Percentiles rank a stretch among this genome's conserved stretches.
Conservation (phyloP, 2,888 invertebrate genomes). For the Synergus umbraculus region DNA sequence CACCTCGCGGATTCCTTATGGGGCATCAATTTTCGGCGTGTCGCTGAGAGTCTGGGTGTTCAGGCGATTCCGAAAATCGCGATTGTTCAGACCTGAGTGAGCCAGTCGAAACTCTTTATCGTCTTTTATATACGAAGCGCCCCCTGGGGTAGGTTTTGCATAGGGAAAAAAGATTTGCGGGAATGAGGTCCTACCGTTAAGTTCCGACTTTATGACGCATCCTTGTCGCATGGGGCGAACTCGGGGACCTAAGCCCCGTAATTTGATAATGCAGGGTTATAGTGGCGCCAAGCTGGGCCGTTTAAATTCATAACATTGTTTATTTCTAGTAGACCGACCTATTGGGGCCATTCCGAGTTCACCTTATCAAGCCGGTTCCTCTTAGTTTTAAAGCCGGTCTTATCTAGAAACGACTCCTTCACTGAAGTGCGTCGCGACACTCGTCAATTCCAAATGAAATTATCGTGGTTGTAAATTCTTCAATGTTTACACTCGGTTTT, state of each 20-base stretch:
- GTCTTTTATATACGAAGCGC: constrained; percentile 52
- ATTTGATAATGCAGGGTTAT: constrained; percentile 73
- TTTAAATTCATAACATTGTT: constrained; percentile 71
- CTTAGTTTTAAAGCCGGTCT: background rate
- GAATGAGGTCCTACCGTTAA: constrained; percentile 64
- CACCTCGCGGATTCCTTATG: background rate
- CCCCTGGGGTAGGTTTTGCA: constrained; percentile 8
- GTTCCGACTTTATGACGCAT: constrained; percentile 67
- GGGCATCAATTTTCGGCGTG: constrained; percentile 41
- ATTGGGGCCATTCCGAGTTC: constrained; percentile 55
- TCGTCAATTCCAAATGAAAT: background rate
- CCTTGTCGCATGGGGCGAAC: constrained; percentile 62
- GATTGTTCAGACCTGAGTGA: constrained; percentile 4
- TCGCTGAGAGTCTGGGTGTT: constrained; percentile 7
- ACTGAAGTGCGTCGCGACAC: constrained; percentile 17
- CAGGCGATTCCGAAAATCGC: background rate
- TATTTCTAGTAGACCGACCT: constrained; percentile 66
- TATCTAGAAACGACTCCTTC: background rate
- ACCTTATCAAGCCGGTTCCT: constrained; percentile 33
- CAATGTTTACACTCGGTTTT: background rate
- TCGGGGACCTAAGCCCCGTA: constrained; percentile 63
- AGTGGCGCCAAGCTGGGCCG: constrained; percentile 70
- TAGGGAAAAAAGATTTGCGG: background rate
- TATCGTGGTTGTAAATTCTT: constrained; percentile 7
- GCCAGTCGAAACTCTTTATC: constrained; percentile 44